Percentiles rank a stretch among this genome's conserved stretches.
Evolutionary conservation across 2,888 invertebrate genomes (phyloP).

Genomic region (Parnassius mnemosyne): DNA sequence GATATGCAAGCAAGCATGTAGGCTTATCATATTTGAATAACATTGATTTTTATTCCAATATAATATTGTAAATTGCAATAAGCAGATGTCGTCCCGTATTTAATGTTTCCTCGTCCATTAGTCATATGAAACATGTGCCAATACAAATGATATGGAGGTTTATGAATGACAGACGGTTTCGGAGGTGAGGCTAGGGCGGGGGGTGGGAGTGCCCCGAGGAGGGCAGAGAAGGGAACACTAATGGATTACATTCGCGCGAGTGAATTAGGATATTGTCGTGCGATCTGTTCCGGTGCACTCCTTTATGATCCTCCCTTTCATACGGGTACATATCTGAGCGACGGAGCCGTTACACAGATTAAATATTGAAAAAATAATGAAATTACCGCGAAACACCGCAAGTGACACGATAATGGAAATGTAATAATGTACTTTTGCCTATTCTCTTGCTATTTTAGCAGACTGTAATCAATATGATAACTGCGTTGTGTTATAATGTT

Average conservation of each 20-base stretch:
- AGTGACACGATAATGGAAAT: slow-evolving; percentile 25
- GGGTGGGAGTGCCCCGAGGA: slow-evolving; percentile 36
- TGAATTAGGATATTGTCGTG: slow-evolving; percentile 80
- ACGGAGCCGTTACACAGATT: slow-evolving; percentile 32
- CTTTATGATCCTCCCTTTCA: slow-evolving; percentile 56
- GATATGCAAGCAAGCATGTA: slow-evolving; percentile 32
- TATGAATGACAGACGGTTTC: slow-evolving; percentile 74
- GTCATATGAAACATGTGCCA: slow-evolving; percentile 79
- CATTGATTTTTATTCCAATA: slow-evolving; percentile 30
- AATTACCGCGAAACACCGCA: slow-evolving; percentile 27
- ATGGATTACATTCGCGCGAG: slow-evolving; percentile 79
- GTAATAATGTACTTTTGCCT: slow-evolving; percentile 22
- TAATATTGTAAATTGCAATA: slow-evolving; percentile 55
- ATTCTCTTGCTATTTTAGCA: slow-evolving; percentile 15
- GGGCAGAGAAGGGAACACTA: slow-evolving; percentile 57
- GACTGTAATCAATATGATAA: slow-evolving; percentile 18
- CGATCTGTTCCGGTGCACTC: slow-evolving; percentile 77
- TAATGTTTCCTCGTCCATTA: slow-evolving; percentile 73
- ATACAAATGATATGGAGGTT: slow-evolving; percentile 80
- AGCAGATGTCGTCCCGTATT: slow-evolving; percentile 62
- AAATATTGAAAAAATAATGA: slow-evolving; percentile 37
- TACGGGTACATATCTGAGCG: slow-evolving; percentile 31
- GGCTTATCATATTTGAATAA: slow-evolving; percentile 13
- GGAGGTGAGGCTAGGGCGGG: slow-evolving; percentile 34
- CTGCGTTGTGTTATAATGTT: neutral